phyloP scores from a whole-genome alignment of 2,797 vertebrate genomes.

The Tinamus major region DNA sequence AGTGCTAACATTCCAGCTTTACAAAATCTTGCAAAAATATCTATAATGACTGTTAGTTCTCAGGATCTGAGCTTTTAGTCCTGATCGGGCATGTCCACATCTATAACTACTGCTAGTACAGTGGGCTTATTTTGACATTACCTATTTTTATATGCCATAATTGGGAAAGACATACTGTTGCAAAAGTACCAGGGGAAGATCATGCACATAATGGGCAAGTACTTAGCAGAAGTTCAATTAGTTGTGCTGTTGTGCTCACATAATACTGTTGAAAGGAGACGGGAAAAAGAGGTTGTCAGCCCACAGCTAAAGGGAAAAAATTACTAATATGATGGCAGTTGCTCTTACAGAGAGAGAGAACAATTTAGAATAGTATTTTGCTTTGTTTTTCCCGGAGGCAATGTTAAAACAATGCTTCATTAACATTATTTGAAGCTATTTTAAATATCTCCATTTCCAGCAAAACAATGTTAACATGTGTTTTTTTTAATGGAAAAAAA shows the following conservation, averaged over 20 bases:
- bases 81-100: not conserved
- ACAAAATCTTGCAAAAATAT: not conserved
- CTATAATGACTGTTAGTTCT: not conserved
- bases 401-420: conserved; percentile 57
- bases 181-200: conserved; percentile 10
- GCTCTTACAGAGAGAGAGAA: conserved; percentile 2
- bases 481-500: not conserved
- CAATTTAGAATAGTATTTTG: not conserved
- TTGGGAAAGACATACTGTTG: not conserved
- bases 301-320: conserved; percentile 33
- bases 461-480: conserved; percentile 4
- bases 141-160: conserved; percentile 16
- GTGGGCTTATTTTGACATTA: conserved; percentile 36
- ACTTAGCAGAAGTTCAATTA: conserved; percentile 24
- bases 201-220: not conserved
- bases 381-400: not conserved
- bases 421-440: conserved; percentile 58
- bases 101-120: conserved; percentile 5
- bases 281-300: not conserved
- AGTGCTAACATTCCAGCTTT: not conserved
- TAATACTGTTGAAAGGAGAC: not conserved
- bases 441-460: conserved; percentile 49
- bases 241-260: not conserved
- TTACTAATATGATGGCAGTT: not conserved
- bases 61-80: not conserved